Evolutionary conservation across 2,113 vertebrate species (phyloP), one percentile per base, ranked within the genome.

Genomic region (Hydropotes inermis): DNA sequence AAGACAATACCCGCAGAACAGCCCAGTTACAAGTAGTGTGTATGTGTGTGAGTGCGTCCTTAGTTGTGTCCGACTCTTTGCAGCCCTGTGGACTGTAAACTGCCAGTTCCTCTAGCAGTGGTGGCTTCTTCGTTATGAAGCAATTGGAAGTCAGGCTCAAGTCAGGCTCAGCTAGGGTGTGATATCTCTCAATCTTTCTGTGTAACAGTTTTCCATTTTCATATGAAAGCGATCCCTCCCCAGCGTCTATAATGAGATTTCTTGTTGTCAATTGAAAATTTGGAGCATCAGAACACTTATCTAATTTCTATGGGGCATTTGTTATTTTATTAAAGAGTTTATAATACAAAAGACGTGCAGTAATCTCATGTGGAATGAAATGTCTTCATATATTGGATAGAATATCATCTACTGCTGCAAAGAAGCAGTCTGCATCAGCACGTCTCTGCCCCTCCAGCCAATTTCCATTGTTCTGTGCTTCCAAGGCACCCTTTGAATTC

Each of bases 251-350:
- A 91, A 97, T 36, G 43, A 95, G 52, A 82, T 98, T 98, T 97
- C 23, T 54, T 84, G 54, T n/a, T 76, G 54, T 79, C 90, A 92
- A 27, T 58, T 90, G 64, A 92, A 95, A 94, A 97, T 79, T 43
- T 47, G 47, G 76, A 94, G 67, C 81, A 89, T 78, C 36, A 14
- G 61, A 95, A 86, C 25, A 82, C 17, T 79, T 90, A 43, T 19
- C 3, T 93, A 91, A 97, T 97, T 95, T 98, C 81, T 92, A 57
- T 1, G 43, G 74, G 76, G 55, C 27, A 55, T 84, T 85, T 12
- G 11, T 86, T 90, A 97, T 96, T 96, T 95, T 93, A 96, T 95
- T 93, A 94, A 87, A 50, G 17, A 86, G 76, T 74, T 95, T 94
- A 25, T 87, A 92, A 96, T 89, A 95, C 60, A 90, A 96, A 88